Base-by-base conservation (phyloP, 2,888 invertebrate species). In the Drosophila anomalipes region DNA sequence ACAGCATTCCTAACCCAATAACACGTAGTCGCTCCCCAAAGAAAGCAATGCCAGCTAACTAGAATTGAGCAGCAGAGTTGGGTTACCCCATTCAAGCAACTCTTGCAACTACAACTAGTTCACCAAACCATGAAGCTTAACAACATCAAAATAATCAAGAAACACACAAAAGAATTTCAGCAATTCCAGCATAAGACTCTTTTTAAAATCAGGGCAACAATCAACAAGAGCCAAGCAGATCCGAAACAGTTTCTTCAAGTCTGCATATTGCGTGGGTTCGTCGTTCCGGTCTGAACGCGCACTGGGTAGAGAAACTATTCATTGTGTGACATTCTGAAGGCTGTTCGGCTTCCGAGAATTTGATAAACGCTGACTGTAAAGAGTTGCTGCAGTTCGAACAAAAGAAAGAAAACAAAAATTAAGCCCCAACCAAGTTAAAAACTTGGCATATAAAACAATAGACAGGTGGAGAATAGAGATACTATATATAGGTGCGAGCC, bases 291-390 rank as follows among this genome's bases (percentile, higher is more conserved):
- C 77, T 77, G 28, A 37, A 47, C 67, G 37, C 22, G 26, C 32
- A 39, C 9, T 6, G 16, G 26, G 14, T 39, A 10, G 26, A 30
- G 19, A 22, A 51, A 22, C 60, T 28, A 54, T 64, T 51, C 16
- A 63, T 49, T 79, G 80, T 87, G 76, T 90, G 86, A 90, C 88
- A 83, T 86, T 88, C 89, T 86, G 90, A 86, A 86, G 86, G 86
- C 86, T 86, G 86, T 85, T 78, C 30, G 66, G 54, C 70, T 89
- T 82, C 88, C 54, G 54, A 74, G 90, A 85, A 85, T 72, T 51
- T 62, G 74, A 82, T 75, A 85, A 86, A 44, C 56, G 84, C 84
- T 70, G 86, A 79, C 84, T 74, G 69, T 59, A 76, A 80, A 88
- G 66, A 81, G 54, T 60, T 72, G 47, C 63, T 74, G 51, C 47